Conservation (phyloP, 2,113 vertebrate species). For the Ursus arctos region DNA sequence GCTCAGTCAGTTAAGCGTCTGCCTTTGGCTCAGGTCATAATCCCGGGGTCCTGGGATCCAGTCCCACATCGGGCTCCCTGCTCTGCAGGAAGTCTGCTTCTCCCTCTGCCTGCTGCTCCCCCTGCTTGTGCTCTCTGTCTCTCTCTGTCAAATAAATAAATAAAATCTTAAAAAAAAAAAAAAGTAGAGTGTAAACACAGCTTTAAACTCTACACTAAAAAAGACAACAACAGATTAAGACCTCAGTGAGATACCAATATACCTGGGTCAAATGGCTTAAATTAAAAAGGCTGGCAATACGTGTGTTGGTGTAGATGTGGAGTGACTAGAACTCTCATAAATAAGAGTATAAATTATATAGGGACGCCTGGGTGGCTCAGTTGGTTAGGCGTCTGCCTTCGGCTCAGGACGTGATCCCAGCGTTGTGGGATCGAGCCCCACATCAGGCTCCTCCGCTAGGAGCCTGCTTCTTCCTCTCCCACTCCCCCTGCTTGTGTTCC, state of each 20-base stretch:
- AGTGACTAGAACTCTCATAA: not conserved
- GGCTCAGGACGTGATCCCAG: not conserved
- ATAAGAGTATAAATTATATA: not conserved
- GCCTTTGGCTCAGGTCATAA: not conserved
- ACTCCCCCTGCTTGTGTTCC: too few species aligned
- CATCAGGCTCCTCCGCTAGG: not conserved
- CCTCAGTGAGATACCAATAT: not conserved
- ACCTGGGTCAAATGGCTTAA: not conserved
- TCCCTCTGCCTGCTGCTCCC: not conserved
- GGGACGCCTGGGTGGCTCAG: not conserved
- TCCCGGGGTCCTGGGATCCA: not conserved
- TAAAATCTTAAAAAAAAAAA: not conserved
- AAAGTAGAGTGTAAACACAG: too few species aligned
- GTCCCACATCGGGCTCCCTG: fast-evolving
- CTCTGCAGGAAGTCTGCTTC: not conserved
- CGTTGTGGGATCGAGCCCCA: not conserved
- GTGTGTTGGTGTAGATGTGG: not conserved
- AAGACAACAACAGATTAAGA: not conserved
- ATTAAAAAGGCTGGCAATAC: not conserved
- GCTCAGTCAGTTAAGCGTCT: not conserved
- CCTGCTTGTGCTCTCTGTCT: not conserved
- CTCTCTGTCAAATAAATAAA: too few species aligned
- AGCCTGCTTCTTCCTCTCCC: too few species aligned
- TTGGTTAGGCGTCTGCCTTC: not conserved
- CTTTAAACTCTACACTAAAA: too few species aligned